phyloP scores from a whole-genome alignment of 2,797 vertebrate genomes.

The Glossophaga mutica region DNA sequence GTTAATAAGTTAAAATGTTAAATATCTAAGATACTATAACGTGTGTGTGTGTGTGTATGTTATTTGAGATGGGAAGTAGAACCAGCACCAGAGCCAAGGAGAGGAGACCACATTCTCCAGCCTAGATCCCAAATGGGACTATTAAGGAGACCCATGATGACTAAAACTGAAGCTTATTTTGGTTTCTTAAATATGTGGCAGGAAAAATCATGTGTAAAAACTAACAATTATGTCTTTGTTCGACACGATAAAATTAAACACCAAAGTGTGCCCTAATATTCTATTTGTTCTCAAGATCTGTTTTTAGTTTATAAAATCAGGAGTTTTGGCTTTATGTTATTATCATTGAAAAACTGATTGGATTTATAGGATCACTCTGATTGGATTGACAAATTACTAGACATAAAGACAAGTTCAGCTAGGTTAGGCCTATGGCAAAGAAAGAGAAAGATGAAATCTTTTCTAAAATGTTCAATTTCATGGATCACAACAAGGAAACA shows the following conservation, averaged over 20 bases:
- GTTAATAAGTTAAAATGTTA: not conserved
- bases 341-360: not conserved
- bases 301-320: slow-evolving; percentile 52
- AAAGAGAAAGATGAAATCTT: not conserved
- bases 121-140: not conserved
- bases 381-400: not conserved
- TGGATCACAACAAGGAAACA: not conserved
- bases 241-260: not conserved
- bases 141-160: not conserved
- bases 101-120: not conserved
- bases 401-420: not conserved
- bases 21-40: not conserved
- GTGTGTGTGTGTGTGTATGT: not conserved
- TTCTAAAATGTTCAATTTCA: slow-evolving; percentile 5
- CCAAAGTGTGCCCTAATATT: not conserved
- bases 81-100: not conserved
- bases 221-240: not conserved
- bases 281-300: not conserved
- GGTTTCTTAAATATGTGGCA: not conserved
- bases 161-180: not conserved
- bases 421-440: not conserved
- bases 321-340: not conserved
- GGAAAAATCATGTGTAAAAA: not conserved
- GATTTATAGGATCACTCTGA: not conserved
- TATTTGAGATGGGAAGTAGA: not conserved